These are phyloP conservation scores for Hypocryptadius cinnamomeus DNA, from an alignment of 2,113 vertebrate genomes.

Conservation along the genomic window DNA sequence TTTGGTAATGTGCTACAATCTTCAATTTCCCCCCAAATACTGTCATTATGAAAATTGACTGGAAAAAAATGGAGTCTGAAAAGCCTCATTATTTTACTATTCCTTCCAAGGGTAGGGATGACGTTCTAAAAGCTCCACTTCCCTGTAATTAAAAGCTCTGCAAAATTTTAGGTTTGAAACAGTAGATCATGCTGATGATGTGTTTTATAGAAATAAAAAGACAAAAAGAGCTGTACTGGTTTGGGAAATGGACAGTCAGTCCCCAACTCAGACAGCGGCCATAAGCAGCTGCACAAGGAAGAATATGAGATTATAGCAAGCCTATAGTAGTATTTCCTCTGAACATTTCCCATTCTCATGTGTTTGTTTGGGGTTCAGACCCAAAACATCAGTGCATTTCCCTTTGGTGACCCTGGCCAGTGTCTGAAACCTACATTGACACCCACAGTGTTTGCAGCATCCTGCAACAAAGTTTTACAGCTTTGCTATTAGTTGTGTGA, in stretches of 20 bases:
- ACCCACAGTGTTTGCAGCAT: not conserved
- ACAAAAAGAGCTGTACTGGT: not conserved
- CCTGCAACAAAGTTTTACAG: not conserved
- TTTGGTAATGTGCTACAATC: conserved; percentile 14
- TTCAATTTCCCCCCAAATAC: conserved; percentile 25
- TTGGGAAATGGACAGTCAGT: not conserved
- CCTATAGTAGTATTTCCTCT: not conserved
- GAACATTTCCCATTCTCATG: not conserved
- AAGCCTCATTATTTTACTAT: conserved; percentile 29
- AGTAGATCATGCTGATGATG: not conserved
- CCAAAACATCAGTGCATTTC: not conserved
- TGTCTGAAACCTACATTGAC: not conserved
- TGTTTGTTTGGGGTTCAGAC: not conserved
- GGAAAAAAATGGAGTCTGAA: conserved; percentile 6
- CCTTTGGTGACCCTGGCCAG: not conserved
- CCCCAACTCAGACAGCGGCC: not conserved
- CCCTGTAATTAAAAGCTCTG: conserved; percentile 51
- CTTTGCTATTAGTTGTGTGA: not conserved
- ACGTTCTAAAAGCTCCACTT: conserved; percentile 33
- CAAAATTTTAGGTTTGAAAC: conserved; percentile 54
- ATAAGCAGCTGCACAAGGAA: not conserved
- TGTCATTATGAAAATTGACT: conserved; percentile 33
- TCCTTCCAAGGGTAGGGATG: conserved; percentile 39
- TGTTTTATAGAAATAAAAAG: conserved; percentile 26
- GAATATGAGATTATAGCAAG: not conserved